These are phyloP conservation scores for Biston stratarius DNA, from an alignment of 2,888 invertebrate species.

Conservation along the genomic window DNA sequence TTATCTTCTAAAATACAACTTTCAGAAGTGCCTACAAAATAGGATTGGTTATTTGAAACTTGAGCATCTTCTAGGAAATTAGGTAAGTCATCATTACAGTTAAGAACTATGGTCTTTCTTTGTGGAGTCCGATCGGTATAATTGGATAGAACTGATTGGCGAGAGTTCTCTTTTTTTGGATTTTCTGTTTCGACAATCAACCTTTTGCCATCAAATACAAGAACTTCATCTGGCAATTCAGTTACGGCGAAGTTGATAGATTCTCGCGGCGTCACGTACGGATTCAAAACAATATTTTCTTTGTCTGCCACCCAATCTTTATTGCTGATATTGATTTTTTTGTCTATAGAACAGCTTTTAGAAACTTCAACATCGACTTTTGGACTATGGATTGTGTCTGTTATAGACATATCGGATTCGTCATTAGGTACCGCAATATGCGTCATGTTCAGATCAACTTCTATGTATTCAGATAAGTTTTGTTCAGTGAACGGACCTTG, in stretches of 20 bases:
- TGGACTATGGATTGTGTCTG: conserved; percentile 68
- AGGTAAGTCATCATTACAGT: conserved; percentile 70
- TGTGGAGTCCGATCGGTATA: conserved; percentile 47
- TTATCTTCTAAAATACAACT: conserved; percentile 29
- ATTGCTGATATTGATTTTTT: conserved; percentile 40
- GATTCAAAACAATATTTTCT: conserved; percentile 75
- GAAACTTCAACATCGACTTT: conserved; percentile 64
- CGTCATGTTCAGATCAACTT: conserved; percentile 73
- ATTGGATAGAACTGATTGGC: conserved; percentile 48
- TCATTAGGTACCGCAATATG: conserved; percentile 55
- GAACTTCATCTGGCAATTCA: conserved; percentile 64
- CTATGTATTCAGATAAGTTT: conserved; percentile 70
- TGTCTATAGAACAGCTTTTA: conserved; percentile 53
- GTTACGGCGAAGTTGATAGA: conserved; percentile 66
- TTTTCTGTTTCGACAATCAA: conserved; percentile 63
- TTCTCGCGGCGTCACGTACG: conserved; percentile 65
- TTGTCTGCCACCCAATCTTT: conserved; percentile 71
- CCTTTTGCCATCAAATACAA: conserved; percentile 76
- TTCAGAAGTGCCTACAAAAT: conserved; percentile 16
- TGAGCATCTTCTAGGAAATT: conserved; percentile 59
- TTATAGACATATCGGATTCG: conserved; percentile 76
- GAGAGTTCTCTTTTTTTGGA: conserved; percentile 46
- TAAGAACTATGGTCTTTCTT: conserved; percentile 68
- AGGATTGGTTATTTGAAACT: conserved; percentile 36
- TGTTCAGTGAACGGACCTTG: conserved; percentile 53